Conservation (phyloP, 2,888 invertebrate genomes). For the Brenthis daphne region DNA sequence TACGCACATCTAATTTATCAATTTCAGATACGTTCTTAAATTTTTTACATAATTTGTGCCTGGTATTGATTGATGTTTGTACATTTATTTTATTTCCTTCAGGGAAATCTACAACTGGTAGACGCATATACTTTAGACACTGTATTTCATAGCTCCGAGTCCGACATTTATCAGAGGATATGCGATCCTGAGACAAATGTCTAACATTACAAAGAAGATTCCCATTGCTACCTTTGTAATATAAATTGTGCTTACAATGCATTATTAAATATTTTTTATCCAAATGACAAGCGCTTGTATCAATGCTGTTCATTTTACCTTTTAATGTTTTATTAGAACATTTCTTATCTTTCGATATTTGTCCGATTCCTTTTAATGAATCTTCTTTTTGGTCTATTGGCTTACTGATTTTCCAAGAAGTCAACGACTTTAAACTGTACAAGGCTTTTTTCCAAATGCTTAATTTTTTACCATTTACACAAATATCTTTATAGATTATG, state of each 20-base stretch:
- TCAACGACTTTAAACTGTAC: slow-evolving; percentile 22
- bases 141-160: neutral
- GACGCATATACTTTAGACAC: neutral
- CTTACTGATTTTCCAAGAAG: slow-evolving; percentile 13
- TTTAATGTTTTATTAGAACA: neutral
- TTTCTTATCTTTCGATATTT: neutral
- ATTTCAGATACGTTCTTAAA: neutral
- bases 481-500: slow-evolving; percentile 32
- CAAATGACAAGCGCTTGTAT: neutral
- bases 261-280: neutral
- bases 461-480: slow-evolving; percentile 38
- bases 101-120: slow-evolving; percentile 2
- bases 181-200: slow-evolving; percentile 5
- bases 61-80: neutral
- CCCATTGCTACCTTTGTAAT: neutral
- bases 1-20: neutral
- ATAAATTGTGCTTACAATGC: neutral
- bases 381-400: slow-evolving; percentile 2
- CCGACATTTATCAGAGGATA: neutral
- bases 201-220: neutral
- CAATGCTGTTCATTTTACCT: neutral
- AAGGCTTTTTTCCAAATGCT: slow-evolving; percentile 40
- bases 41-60: slow-evolving; percentile 11
- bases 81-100: slow-evolving; percentile 2
- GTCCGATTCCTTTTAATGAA: neutral